Conservation (phyloP, 2,888 invertebrate species). For the Bugula neritina region DNA sequence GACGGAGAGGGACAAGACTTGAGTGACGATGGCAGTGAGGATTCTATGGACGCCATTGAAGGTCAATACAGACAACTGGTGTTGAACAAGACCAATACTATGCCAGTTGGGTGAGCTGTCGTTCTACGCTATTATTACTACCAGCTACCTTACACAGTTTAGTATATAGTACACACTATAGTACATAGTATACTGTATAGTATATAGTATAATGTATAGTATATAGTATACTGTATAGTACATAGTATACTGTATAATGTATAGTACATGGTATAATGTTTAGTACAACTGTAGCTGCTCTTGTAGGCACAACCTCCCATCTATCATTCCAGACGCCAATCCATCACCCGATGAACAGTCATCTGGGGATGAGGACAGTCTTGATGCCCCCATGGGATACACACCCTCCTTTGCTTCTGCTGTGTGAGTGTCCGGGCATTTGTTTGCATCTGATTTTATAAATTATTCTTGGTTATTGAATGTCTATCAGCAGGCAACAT, state of each 20-base stretch:
- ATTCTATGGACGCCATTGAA: constrained; percentile 15
- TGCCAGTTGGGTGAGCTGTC: neutral
- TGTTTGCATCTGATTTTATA: too few relatives aligned
- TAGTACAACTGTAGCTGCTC: too few relatives aligned
- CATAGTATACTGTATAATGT: too few relatives aligned
- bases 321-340: neutral
- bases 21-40: neutral
- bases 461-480: too few relatives aligned
- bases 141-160: too few relatives aligned
- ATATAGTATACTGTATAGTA: too few relatives aligned
- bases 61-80: neutral
- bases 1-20: neutral
- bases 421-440: neutral
- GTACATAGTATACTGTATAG: too few relatives aligned
- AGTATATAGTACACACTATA: too few relatives aligned
- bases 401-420: constrained; percentile 17
- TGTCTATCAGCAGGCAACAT: too few relatives aligned
- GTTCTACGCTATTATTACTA: too few relatives aligned
- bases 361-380: neutral
- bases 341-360: neutral
- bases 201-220: too few relatives aligned
- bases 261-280: too few relatives aligned
- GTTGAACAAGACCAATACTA: constrained; percentile 5
- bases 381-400: constrained; percentile 12
- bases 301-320: neutral